phyloP scores from a whole-genome alignment of 2,797 vertebrate species.

The Dendrocincla fuliginosa region DNA sequence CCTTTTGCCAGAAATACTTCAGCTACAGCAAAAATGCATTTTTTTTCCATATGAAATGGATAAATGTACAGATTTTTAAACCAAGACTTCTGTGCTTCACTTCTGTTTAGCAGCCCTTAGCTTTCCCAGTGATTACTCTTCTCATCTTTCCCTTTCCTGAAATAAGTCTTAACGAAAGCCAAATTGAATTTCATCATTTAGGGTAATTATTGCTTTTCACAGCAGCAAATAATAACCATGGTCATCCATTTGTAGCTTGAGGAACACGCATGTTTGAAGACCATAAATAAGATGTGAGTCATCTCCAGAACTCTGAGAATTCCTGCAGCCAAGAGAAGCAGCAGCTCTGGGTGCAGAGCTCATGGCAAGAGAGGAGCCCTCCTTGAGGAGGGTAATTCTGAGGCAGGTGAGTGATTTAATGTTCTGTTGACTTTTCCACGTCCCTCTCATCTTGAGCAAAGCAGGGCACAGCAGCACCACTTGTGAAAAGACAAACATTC shows the following conservation, averaged over 20 bases:
- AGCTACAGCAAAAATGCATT: background rate
- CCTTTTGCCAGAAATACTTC: background rate
- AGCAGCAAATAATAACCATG: constrained; percentile 33
- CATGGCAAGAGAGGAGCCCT: background rate
- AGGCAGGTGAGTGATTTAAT: background rate
- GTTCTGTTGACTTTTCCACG: background rate
- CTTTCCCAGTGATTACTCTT: background rate
- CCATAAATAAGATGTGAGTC: constrained; percentile 32
- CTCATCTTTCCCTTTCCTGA: constrained; percentile 17
- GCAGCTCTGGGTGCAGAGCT: background rate
- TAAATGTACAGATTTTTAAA: background rate
- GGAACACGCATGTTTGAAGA: background rate
- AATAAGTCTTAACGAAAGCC: constrained; percentile 39
- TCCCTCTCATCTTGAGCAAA: background rate
- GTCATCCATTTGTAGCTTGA: constrained; percentile 27
- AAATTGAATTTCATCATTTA: constrained; percentile 42
- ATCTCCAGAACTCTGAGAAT: background rate
- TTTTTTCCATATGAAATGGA: background rate
- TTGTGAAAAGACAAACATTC: background rate
- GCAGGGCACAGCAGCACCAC: background rate
- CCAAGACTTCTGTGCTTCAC: background rate
- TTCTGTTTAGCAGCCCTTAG: background rate
- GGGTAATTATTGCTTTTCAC: constrained; percentile 36
- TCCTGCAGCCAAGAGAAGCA: background rate
- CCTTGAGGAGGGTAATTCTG: background rate